Evolutionary conservation across 2,888 invertebrate species (phyloP).

Genomic region (Fragum sueziense): DNA sequence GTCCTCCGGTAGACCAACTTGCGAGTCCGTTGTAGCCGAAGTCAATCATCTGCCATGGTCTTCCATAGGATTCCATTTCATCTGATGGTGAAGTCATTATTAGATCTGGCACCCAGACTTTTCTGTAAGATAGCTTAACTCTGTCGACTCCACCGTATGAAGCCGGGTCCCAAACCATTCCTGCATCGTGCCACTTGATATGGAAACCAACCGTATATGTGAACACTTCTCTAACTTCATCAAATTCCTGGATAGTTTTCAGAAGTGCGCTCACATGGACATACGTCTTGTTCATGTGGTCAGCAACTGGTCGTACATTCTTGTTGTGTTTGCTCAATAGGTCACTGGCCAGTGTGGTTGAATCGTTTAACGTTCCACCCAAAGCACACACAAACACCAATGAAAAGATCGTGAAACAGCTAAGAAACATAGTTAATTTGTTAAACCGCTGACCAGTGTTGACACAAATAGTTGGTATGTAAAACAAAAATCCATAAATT

Average conservation of each 20-base stretch:
- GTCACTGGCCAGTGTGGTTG: not conserved
- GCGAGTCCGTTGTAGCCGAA: slow-evolving; percentile 4
- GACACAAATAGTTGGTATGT: too few species aligned
- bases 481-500: too few species aligned
- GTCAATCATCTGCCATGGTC: slow-evolving; percentile 19
- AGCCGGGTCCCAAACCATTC: slow-evolving; percentile 3
- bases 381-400: too few species aligned
- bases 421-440: too few species aligned
- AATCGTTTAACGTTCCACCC: not conserved
- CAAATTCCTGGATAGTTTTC: slow-evolving; percentile 23
- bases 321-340: slow-evolving; percentile 5
- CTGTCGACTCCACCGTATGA: not conserved
- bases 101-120: slow-evolving; percentile 47
- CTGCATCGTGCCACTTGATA: not conserved
- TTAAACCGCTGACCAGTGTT: too few species aligned
- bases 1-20: slow-evolving; percentile 22
- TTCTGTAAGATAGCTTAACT: slow-evolving; percentile 1
- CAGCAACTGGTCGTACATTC: not conserved
- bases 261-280: not conserved
- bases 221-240: slow-evolving; percentile 21
- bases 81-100: slow-evolving; percentile 23
- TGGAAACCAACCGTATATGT: not conserved
- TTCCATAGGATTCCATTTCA: slow-evolving; percentile 4
- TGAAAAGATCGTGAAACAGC: too few species aligned
- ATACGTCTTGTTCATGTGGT: slow-evolving; percentile 12